Conservation (phyloP, 2,797 vertebrate genomes). For the Odontamblyopus rebecca region DNA sequence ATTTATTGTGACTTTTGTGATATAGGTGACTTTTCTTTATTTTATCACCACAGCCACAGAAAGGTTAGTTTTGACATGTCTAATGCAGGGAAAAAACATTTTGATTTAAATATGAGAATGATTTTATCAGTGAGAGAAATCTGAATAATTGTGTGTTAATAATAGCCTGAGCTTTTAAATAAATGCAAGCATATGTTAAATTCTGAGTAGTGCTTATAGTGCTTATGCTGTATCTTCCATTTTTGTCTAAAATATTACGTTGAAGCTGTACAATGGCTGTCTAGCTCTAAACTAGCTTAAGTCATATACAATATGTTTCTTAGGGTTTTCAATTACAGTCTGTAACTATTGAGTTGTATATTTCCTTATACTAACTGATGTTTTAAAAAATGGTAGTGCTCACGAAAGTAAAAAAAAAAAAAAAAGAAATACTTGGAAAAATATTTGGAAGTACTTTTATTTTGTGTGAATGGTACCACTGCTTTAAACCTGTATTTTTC, state of each 20-base stretch:
- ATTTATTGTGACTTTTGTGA: conserved; percentile 35
- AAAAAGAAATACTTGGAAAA: neutral
- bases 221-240: conserved; percentile 11
- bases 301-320: neutral
- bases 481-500: too few species aligned
- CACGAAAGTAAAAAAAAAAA: neutral
- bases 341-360: neutral
- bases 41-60: conserved; percentile 45
- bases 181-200: conserved; percentile 29
- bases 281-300: neutral
- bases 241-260: conserved; percentile 7
- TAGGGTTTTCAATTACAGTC: neutral
- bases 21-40: conserved; percentile 39
- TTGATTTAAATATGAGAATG: neutral
- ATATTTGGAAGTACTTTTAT: too few species aligned
- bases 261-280: neutral
- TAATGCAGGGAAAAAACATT: conserved; percentile 9
- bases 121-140: neutral
- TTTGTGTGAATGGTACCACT: too few species aligned
- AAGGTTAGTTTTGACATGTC: conserved; percentile 57
- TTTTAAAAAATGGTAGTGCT: neutral
- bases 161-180: conserved; percentile 69
- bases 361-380: neutral
- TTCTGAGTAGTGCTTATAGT: conserved; percentile 10
- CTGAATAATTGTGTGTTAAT: conserved; percentile 57